Conservation (phyloP, 2,113 vertebrate species). For the Saccopteryx bilineata region DNA sequence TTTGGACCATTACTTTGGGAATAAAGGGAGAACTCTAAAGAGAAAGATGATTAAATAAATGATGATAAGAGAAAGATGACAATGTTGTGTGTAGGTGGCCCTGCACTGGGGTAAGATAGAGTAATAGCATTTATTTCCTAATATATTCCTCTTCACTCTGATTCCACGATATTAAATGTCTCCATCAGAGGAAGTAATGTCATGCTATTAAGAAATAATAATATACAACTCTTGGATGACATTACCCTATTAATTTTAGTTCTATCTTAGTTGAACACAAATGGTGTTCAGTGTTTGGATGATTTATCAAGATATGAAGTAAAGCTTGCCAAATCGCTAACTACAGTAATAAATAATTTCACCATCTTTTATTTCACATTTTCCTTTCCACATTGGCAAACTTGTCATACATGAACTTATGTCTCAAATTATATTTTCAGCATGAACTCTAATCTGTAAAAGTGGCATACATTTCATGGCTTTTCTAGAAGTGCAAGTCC, state of each 20-base stretch:
- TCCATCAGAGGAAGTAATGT: constrained; percentile 69
- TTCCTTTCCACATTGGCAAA: constrained; percentile 59
- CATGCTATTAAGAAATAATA: constrained; percentile 70
- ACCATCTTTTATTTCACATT: constrained; percentile 69
- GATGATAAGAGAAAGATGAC: constrained; percentile 41
- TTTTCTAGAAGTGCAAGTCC: not conserved
- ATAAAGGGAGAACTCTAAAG: constrained; percentile 52
- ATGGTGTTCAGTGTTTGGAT: constrained; percentile 69
- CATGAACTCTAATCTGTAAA: constrained; percentile 45
- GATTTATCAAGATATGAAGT: constrained; percentile 73
- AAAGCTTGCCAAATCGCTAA: constrained; percentile 72
- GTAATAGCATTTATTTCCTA: constrained; percentile 9
- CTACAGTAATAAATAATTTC: constrained; percentile 75
- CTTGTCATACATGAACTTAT: not conserved
- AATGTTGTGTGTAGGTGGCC: constrained; percentile 13
- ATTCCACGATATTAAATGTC: constrained; percentile 69
- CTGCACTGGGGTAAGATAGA: not conserved
- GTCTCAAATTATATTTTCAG: constrained; percentile 62
- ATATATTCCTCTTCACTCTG: constrained; percentile 33
- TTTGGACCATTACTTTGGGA: constrained; percentile 44
- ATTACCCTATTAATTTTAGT: constrained; percentile 69
- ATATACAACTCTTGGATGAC: constrained; percentile 43
- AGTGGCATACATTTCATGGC: not conserved
- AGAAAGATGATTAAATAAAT: constrained; percentile 49
- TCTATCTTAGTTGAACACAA: constrained; percentile 73